These are phyloP conservation scores for Petrosia ficiformis DNA, from an alignment of 37 sponge, comb jelly and placozoan genomes.

Conservation along the genomic window DNA sequence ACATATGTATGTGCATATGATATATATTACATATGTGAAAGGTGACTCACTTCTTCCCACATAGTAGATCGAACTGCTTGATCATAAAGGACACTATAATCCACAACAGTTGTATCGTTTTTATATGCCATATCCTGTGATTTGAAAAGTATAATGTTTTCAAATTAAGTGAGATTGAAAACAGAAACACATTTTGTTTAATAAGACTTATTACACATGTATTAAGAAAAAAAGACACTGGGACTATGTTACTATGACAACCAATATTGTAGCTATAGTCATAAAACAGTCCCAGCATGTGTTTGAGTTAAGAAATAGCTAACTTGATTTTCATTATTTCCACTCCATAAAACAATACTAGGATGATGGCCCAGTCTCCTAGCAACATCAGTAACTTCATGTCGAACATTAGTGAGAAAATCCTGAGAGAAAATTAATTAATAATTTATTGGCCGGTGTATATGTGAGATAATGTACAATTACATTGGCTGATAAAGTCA, in stretches of 20 bases:
- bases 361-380: slow-evolving; percentile 80
- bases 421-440: slow-evolving; percentile 26
- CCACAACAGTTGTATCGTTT: too few species aligned
- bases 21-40: background rate
- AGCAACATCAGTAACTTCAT: slow-evolving; percentile 73
- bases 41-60: slow-evolving; percentile 50
- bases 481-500: background rate
- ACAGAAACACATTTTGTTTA: too few species aligned
- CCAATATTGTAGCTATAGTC: too few species aligned
- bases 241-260: too few species aligned
- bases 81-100: slow-evolving; percentile 87
- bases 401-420: slow-evolving; percentile 77
- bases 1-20: background rate
- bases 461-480: background rate
- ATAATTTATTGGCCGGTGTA: too few species aligned
- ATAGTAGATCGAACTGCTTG: slow-evolving; percentile 58
- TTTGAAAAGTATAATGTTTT: too few species aligned
- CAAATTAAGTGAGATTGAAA: too few species aligned
- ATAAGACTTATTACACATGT: too few species aligned
- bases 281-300: too few species aligned
- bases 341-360: slow-evolving; percentile 92
- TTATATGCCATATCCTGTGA: too few species aligned
- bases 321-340: slow-evolving; percentile 98
- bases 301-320: too few species aligned
- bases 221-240: too few species aligned